These are phyloP conservation scores for Dasysyrphus albostriatus DNA, from an alignment of 2,888 invertebrate genomes.

Conservation along the genomic window DNA sequence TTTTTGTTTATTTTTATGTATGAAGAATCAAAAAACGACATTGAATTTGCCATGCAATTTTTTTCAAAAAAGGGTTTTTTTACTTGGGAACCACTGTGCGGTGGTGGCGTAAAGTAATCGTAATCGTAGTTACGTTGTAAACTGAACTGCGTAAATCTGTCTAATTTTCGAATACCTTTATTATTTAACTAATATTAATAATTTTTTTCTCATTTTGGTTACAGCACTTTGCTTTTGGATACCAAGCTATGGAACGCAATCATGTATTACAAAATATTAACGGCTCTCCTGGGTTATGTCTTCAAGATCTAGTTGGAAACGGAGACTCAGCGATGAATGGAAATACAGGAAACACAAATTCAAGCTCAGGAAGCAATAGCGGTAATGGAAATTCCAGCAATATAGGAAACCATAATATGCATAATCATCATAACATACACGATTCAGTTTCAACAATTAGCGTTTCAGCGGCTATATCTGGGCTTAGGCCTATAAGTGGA, in stretches of 20 bases:
- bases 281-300: constrained; percentile 87
- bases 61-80: no score
- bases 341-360: constrained; percentile 81
- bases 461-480: constrained; percentile 86
- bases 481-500: constrained; percentile 84
- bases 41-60: no score
- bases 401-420: constrained; percentile 80
- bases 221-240: not conserved
- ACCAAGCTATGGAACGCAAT: constrained; percentile 66
- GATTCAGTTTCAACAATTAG: constrained; percentile 86
- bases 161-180: no score
- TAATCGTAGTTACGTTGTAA: no score
- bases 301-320: constrained; percentile 88
- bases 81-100: no score
- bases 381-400: constrained; percentile 80
- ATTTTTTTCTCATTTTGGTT: not conserved
- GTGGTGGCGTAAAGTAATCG: no score
- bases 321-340: constrained; percentile 84
- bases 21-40: no score
- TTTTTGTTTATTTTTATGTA: no score
- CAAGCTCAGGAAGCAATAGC: constrained; percentile 81
- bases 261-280: constrained; percentile 85
- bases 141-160: no score
- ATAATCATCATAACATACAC: constrained; percentile 85
- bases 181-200: not conserved